Evolutionary conservation across 2,797 vertebrate genomes (phyloP).

Genomic region (Tympanoctomys barrerae): DNA sequence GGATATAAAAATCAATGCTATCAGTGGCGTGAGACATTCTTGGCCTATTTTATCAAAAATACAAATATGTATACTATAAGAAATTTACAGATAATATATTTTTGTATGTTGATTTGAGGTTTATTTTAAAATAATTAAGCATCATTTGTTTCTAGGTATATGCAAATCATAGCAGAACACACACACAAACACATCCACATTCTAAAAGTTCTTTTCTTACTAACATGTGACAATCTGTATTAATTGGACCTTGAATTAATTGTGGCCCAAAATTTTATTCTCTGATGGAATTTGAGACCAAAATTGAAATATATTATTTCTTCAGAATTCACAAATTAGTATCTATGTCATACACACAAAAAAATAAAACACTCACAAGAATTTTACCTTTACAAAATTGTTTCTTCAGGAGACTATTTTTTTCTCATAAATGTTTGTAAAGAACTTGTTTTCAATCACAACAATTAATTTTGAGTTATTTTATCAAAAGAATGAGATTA

Average conservation of each 20-base stretch:
- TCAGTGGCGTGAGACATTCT: neutral
- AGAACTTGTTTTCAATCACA: neutral
- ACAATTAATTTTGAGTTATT: neutral
- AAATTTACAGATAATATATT: neutral
- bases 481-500: conserved; percentile 34
- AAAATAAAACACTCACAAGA: neutral
- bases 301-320: neutral
- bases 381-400: neutral
- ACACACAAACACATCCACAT: neutral
- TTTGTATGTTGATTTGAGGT: neutral
- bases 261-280: neutral
- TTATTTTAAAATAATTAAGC: conserved; percentile 42
- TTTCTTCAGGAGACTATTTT: neutral
- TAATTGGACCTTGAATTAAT: neutral
- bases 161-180: neutral
- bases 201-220: neutral
- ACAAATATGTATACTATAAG: neutral
- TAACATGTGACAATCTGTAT: neutral
- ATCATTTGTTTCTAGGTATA: neutral
- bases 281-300: neutral
- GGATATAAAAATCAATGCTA: neutral
- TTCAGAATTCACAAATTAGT: neutral
- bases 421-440: neutral
- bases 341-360: neutral
- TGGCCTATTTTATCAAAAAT: conserved; percentile 18